Base-by-base conservation (phyloP, 2,797 vertebrate genomes). In the Gymnothorax javanicus region DNA sequence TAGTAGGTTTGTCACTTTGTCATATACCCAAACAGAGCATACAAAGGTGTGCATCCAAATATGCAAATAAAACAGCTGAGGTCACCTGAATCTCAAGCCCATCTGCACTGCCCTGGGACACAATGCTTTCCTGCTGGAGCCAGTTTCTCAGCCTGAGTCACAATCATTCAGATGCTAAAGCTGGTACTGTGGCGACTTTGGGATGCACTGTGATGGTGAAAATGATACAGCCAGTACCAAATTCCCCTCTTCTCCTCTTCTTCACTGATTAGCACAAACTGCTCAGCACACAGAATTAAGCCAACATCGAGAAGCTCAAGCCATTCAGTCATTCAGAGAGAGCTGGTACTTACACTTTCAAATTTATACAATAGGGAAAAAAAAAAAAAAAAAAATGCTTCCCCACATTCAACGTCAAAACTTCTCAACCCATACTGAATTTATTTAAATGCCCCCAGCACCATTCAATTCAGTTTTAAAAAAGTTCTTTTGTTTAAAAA, bases 401-500 rank as follows among this genome's bases (percentile, higher is more conserved):
- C 0, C 15, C 52, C 77, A 81, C 2, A 52, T 56, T n/a, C 52
- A 17, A 56, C 20, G 4, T 33, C n/a, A 13, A 25, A 59, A 50
- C 83, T 43, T 67, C 23, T 58, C 17, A 50, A 67, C 20, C 33
- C 83, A 20, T 67, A 12, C 60, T 50, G 33, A 52, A 85, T 56
- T 56, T 81, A 54, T 56, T 56, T 43, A 81, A 81, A 81, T 0
- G 52, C 84, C 79, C 81, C 84, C 88, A 86, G 87, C 77, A 81
- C 77, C 77, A 60, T 60, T 33, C n/a, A 23, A 62, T 69, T 58
- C 50, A 67, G 33, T 43, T 43, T 83, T 50, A 85, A 88, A 90
- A 90, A 86, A 77, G 0, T 86, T 89, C 90, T 90, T 81, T 90
- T 93, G 82, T 82, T 87, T 89, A 87, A 54, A 90, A 89, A 89